phyloP scores from a whole-genome alignment of 2,113 vertebrate species.

The Vidua macroura region DNA sequence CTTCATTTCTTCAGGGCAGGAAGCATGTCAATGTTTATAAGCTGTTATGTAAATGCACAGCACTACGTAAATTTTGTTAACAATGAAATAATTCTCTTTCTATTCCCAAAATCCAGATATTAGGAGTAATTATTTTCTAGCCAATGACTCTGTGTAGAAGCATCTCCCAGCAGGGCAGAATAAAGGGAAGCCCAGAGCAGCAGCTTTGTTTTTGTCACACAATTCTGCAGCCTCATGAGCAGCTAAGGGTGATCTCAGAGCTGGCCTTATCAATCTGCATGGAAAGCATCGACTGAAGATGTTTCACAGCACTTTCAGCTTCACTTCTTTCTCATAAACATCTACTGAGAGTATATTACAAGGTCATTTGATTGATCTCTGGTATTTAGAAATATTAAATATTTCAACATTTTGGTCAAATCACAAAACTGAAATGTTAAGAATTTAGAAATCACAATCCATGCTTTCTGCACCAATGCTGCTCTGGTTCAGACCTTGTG shows the following conservation, averaged over 20 bases:
- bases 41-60: neutral
- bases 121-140: neutral
- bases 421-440: neutral
- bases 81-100: neutral
- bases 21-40: constrained; percentile 22
- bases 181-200: neutral
- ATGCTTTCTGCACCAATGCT: neutral
- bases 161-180: neutral
- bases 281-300: neutral
- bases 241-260: neutral
- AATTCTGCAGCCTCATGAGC: neutral
- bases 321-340: neutral
- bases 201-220: neutral
- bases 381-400: neutral
- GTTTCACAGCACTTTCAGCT: neutral
- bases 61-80: constrained; percentile 4
- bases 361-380: neutral
- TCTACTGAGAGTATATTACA: neutral
- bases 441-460: neutral
- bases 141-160: neutral
- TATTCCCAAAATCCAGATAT: neutral
- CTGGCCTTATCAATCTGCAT: neutral
- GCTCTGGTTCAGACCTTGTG: neutral
- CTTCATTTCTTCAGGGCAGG: constrained; percentile 18
- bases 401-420: neutral